A percentile compares a stretch with the other conserved stretches of the same genome.
phyloP scores from a whole-genome alignment of 2,797 vertebrate genomes.

The Tympanoctomys barrerae region DNA sequence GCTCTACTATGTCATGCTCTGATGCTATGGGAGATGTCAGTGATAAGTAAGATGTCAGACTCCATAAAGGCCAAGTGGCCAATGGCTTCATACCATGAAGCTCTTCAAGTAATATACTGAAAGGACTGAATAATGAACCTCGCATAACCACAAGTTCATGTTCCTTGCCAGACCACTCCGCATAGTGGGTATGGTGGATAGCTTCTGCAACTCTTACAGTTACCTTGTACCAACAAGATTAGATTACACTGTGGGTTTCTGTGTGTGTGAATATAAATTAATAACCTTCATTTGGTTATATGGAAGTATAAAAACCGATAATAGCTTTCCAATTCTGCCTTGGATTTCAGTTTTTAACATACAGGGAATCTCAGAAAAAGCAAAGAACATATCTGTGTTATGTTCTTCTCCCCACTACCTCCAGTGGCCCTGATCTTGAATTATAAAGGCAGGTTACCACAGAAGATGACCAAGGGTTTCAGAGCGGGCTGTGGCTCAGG shows the following conservation, averaged over 20 bases:
- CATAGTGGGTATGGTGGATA: not conserved
- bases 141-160: slow-evolving; percentile 3
- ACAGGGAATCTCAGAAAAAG: not conserved
- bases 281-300: slow-evolving; percentile 36
- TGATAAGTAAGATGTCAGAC: slow-evolving; percentile 32
- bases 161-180: not conserved
- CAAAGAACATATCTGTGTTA: not conserved
- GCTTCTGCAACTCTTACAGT: not conserved
- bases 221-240: slow-evolving; percentile 26
- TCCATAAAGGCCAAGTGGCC: not conserved
- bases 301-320: not conserved
- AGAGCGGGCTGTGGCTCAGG: not conserved
- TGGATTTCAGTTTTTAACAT: slow-evolving; percentile 40
- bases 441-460: not conserved
- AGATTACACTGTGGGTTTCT: not conserved
- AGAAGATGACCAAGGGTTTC: not conserved
- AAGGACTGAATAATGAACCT: not conserved
- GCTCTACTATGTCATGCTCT: not conserved
- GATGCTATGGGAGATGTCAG: not conserved
- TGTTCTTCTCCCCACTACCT: not conserved
- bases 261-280: not conserved
- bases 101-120: not conserved
- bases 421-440: not conserved
- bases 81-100: not conserved
- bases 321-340: not conserved